Percentiles rank a stretch among this genome's conserved stretches.
Conservation (phyloP, 1,140 invertebrate species). For the Pseudachorutes palmiensis region DNA sequence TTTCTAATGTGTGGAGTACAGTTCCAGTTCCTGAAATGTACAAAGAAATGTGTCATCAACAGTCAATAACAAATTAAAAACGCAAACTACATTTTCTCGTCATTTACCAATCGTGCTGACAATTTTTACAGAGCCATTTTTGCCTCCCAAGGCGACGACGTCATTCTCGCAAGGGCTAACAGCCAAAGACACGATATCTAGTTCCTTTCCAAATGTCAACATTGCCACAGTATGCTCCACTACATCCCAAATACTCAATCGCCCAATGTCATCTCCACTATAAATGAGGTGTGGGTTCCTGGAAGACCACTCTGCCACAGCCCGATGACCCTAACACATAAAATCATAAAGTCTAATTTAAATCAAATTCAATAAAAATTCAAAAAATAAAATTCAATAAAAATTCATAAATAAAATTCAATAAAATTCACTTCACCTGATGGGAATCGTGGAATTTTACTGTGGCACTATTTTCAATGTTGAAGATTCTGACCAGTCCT, state of each 20-base stretch:
- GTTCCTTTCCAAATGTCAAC: slow-evolving; percentile 17
- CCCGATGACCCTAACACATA: background rate
- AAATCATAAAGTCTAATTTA: background rate
- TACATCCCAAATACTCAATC: slow-evolving; percentile 23
- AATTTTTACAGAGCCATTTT: slow-evolving; percentile 30
- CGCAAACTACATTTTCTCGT: background rate
- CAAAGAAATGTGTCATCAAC: background rate
- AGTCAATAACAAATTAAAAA: background rate
- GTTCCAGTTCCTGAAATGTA: slow-evolving; percentile 8
- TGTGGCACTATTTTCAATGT: background rate
- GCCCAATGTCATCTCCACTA: slow-evolving; percentile 21
- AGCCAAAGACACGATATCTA: slow-evolving; percentile 18
- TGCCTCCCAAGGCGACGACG: slow-evolving; percentile 31
- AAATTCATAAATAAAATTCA: background rate
- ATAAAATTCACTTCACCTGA: background rate
- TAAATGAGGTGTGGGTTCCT: slow-evolving; percentile 23
- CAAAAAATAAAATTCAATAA: too few species aligned
- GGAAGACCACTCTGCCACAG: slow-evolving; percentile 24
- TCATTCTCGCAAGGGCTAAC: slow-evolving; percentile 30
- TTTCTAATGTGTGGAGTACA: slow-evolving; percentile 29
- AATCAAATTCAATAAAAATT: background rate
- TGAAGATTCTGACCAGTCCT: background rate
- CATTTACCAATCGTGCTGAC: slow-evolving; percentile 23
- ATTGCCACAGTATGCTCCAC: slow-evolving; percentile 4
- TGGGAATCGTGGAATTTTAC: background rate